These are phyloP conservation scores for Sebastes alutus DNA, from an alignment of 2,797 vertebrate genomes.

Conservation along the genomic window DNA sequence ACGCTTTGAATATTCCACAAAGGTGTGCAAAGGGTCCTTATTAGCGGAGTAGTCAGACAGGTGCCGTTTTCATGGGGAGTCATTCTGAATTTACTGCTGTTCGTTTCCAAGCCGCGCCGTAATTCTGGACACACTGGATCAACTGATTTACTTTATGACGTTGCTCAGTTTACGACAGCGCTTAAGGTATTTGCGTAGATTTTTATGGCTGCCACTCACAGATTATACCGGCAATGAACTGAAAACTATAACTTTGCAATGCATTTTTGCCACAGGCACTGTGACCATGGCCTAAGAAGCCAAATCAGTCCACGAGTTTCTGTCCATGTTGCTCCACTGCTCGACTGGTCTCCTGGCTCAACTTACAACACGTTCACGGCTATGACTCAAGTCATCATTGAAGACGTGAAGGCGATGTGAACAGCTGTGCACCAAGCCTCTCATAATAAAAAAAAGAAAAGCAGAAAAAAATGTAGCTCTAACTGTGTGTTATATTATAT, in stretches of 20 bases:
- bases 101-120: slow-evolving; percentile 19
- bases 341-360: not conserved
- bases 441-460: not conserved
- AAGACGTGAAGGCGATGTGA: not conserved
- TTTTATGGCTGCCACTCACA: slow-evolving; percentile 58
- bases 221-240: slow-evolving; percentile 52
- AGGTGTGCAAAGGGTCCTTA: slow-evolving; percentile 63
- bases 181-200: slow-evolving; percentile 62
- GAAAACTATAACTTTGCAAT: slow-evolving; percentile 17
- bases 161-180: slow-evolving; percentile 32
- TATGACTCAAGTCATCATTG: not conserved
- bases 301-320: not conserved
- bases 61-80: slow-evolving; percentile 54
- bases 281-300: not conserved
- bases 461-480: not conserved
- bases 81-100: slow-evolving; percentile 45
- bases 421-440: not conserved
- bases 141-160: slow-evolving; percentile 46
- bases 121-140: slow-evolving; percentile 46
- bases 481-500: not conserved
- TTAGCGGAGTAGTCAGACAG: slow-evolving; percentile 56
- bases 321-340: not conserved
- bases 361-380: not conserved
- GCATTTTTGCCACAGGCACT: not conserved
- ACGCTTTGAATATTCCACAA: slow-evolving; percentile 71